Percentiles rank a stretch among this genome's conserved stretches.
These are phyloP conservation scores for Syndactyla subalaris DNA, from an alignment of 2,797 vertebrate species.

Conservation along the genomic window DNA sequence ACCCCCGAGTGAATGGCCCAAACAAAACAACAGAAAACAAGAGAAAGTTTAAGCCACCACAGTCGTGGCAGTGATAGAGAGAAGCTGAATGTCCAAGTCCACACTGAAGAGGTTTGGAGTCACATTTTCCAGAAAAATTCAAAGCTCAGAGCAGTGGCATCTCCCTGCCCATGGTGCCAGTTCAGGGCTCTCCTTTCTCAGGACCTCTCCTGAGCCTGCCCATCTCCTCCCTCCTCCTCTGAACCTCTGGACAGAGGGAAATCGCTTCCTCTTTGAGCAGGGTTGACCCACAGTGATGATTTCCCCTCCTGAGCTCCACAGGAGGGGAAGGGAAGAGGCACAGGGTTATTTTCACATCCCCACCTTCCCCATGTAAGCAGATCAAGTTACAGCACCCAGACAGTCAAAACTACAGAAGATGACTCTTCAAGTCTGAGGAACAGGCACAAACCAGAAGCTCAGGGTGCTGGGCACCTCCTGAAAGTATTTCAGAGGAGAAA, in stretches of 20 bases:
- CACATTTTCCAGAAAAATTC: not conserved
- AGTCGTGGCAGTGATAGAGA: not conserved
- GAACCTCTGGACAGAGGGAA: not conserved
- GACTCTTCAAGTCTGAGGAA: not conserved
- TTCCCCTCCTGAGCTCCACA: not conserved
- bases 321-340: fast-evolving
- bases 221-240: not conserved
- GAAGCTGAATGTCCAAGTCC: not conserved
- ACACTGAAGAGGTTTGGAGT: not conserved
- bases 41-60: not conserved
- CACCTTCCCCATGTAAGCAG: not conserved
- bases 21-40: not conserved
- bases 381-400: fast-evolving
- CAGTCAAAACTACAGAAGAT: not conserved
- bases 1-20: not conserved
- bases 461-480: not conserved
- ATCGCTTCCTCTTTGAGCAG: not conserved
- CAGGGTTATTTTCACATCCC: not conserved
- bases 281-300: not conserved
- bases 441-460: not conserved
- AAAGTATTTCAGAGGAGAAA: not conserved
- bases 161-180: not conserved
- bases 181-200: not conserved
- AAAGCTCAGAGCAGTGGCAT: not conserved
- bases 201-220: not conserved